A percentile compares a stretch with the other conserved stretches of the same genome.
Conservation (phyloP, 2,113 vertebrate species). For the Lanius collurio region DNA sequence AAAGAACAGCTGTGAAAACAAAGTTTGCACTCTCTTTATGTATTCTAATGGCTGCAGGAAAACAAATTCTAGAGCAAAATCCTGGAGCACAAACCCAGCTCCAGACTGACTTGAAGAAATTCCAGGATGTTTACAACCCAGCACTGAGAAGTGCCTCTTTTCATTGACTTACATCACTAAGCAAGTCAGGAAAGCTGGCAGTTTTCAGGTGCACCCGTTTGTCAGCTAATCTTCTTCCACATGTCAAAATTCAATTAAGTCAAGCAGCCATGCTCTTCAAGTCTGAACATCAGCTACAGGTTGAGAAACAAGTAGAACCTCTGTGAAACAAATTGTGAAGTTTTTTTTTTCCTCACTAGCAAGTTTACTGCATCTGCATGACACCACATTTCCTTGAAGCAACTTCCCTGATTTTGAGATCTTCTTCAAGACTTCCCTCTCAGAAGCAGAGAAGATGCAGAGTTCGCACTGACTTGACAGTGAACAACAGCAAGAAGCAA, state of each 20-base stretch:
- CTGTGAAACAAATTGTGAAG: neutral
- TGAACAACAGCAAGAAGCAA: neutral
- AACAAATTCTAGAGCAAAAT: neutral
- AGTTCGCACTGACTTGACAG: rapidly evolving
- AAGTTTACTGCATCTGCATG: neutral
- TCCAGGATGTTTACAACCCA: neutral
- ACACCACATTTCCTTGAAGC: neutral
- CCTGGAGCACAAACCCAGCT: neutral
- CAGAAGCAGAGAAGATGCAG: neutral
- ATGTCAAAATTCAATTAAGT: neutral
- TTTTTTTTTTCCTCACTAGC: rapidly evolving
- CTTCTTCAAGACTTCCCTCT: neutral
- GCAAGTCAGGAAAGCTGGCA: neutral
- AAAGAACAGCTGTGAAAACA: neutral
- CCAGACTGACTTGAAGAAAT: neutral
- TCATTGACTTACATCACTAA: neutral
- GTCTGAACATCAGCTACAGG: neutral
- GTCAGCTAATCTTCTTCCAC: neutral
- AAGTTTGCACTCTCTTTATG: neutral
- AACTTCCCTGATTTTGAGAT: neutral
- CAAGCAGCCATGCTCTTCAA: neutral
- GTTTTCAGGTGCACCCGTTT: neutral
- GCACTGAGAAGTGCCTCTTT: neutral
- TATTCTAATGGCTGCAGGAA: neutral
- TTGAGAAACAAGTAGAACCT: neutral